Evolutionary conservation across 2,888 invertebrate genomes (phyloP).

Genomic region (Latrodectus hesperus): DNA sequence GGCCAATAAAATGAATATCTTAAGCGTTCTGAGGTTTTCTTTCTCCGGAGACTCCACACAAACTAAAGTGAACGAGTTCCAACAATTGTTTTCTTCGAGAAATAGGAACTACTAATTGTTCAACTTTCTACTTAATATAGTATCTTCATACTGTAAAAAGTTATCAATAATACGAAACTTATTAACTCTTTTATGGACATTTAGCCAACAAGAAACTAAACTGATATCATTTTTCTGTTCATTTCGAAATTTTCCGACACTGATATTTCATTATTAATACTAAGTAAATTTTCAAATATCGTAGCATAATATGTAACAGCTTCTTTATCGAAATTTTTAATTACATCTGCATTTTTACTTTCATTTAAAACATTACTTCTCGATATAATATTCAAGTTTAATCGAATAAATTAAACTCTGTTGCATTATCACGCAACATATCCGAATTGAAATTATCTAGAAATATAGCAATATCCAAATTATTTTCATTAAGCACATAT

Average conservation of each 20-base stretch:
- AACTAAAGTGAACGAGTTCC: neutral
- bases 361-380: neutral
- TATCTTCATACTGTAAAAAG: neutral
- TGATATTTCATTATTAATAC: neutral
- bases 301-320: neutral
- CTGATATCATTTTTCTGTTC: neutral
- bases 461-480: too few relatives aligned
- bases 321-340: neutral
- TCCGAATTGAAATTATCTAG: too few relatives aligned
- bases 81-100: neutral
- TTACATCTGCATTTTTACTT: neutral
- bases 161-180: neutral
- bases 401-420: too few relatives aligned
- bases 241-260: neutral
- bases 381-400: too few relatives aligned
- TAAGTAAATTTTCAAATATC: neutral
- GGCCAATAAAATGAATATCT: neutral
- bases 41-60: neutral
- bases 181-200: neutral
- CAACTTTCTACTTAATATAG: neutral
- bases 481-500: too few relatives aligned
- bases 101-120: neutral
- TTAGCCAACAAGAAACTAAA: neutral
- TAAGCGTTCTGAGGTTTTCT: neutral
- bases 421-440: too few relatives aligned